Evolutionary conservation across 2,888 invertebrate species (phyloP), one percentile per base, ranked within the genome.

Genomic region (Drosophila prolongata): DNA sequence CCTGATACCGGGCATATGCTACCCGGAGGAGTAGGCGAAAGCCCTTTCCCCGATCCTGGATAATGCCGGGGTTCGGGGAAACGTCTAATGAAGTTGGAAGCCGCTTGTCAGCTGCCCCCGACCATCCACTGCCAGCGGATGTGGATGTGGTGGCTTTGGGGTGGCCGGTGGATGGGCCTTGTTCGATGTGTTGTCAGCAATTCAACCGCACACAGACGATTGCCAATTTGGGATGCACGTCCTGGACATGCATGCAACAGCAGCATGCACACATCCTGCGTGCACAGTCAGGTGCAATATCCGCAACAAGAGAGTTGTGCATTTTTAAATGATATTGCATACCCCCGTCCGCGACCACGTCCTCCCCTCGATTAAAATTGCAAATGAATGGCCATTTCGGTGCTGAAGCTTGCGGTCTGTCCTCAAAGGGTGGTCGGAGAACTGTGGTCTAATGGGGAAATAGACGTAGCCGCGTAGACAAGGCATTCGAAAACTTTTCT

Each of bases 171-270:
- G 19, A 35, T 62, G 70, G 74, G 42, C 53, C 72, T 44, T 73
- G 80, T 69, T 75, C 65, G 59, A 67, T 67, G 46, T 60, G 78
- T 74, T 79, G 75, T 82, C 80, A 77, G 78, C 83, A 72, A 85
- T 79, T 82, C 83, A 77, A 84, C 87, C 82, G 81, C 87, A 87
- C 74, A 72, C 57, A 78, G 76, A 72, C 88, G 75, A 88, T 88
- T 84, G 83, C 60, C 88, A 79, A 84, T 85, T 84, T 82, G 49
- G 61, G 75, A 84, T 84, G 76, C 79, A 84, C 58, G 70, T 68
- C 57, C 57, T 13, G 34, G 30, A 50, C 49, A 46, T 47, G 42
- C 53, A 69, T 43, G 16, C 56, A 47, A 35, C 24, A 49, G 16
- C 56, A 47, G 40, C 24, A 49, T 44, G 53, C 58, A 75, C 57